These are phyloP conservation scores for Epizoanthus illoricatus DNA, from an alignment of 92 coral and sea anemone genomes.

Conservation along the genomic window DNA sequence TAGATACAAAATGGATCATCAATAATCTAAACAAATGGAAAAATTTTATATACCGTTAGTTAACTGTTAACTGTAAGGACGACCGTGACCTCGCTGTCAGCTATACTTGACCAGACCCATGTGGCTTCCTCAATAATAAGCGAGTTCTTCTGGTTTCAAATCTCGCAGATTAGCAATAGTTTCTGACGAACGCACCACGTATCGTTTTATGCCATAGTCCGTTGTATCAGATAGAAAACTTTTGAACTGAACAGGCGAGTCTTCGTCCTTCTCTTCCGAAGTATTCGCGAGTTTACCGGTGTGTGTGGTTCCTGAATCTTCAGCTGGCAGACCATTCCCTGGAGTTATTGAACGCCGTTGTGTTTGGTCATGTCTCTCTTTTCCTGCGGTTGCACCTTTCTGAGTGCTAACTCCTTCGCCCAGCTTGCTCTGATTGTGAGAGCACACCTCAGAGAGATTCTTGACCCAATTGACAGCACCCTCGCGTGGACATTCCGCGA, in stretches of 20 bases:
- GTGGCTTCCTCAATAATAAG: not conserved
- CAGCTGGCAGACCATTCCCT: not conserved
- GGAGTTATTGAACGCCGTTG: not conserved
- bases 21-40: too few relatives aligned
- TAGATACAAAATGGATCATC: too few relatives aligned
- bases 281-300: not conserved
- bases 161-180: constrained; percentile 85
- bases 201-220: constrained; percentile 59
- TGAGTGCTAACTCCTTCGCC: not conserved
- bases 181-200: constrained; percentile 81
- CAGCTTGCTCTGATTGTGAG: not conserved
- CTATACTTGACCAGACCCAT: too few relatives aligned
- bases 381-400: not conserved
- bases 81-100: too few relatives aligned
- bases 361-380: not conserved
- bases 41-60: too few relatives aligned
- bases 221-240: not conserved
- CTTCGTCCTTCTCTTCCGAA: not conserved
- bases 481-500: not conserved
- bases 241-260: not conserved
- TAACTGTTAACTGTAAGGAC: too few relatives aligned
- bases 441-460: not conserved
- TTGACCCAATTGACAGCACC: not conserved
- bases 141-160: constrained; percentile 75
- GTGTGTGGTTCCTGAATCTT: not conserved